Evolutionary conservation across 2,797 vertebrate species (phyloP), one percentile per base, ranked within the genome.

Genomic region (Onychomys torridus): DNA sequence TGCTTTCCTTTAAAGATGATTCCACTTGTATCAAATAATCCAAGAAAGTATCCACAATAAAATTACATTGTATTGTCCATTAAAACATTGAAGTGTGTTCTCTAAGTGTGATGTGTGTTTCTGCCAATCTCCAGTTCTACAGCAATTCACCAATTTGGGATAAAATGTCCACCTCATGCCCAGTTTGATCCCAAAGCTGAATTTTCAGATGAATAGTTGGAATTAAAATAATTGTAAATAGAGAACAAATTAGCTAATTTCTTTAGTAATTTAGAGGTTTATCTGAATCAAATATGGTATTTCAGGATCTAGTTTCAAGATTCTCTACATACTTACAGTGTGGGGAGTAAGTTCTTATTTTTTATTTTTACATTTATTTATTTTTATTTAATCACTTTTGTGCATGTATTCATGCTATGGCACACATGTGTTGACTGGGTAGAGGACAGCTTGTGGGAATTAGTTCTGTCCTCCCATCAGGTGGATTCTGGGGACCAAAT

Each of bases 121-220:
- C 32, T 96, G 34, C 37, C 27, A 78, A 55, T 23, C 96, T 96
- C 94, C 52, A 89, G 10, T 59, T 34, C 25, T 94, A 57, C 0
- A 25, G 1, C 11, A 89, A 40, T 95, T 97, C 32, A 55, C 61
- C 6, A 40, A 55, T 86, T 90, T 81, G 25, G 61, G 29, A 69
- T 59, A 89, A 96, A 97, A 57, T 13, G 90, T 5, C 1, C 71
- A 32, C 71, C 95, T 13, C 65, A 69, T 94, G 17, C 19, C 3
- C 52, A 23, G 79, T 91, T 78, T 95, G 57, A 88, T 69, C 11
- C 78, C 46, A 87, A 97, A 96, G 52, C n/a, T 91, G 43, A 82
- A 67, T 79, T 91, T 94, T 84, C 34, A 69, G 16, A 21, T 89
- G 61, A 78, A 75, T n/a, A 69, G 34, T 88, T 95, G 37, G 23